These are phyloP conservation scores for Semotilus atromaculatus DNA, from an alignment of 2,797 vertebrate species.

Conservation along the genomic window DNA sequence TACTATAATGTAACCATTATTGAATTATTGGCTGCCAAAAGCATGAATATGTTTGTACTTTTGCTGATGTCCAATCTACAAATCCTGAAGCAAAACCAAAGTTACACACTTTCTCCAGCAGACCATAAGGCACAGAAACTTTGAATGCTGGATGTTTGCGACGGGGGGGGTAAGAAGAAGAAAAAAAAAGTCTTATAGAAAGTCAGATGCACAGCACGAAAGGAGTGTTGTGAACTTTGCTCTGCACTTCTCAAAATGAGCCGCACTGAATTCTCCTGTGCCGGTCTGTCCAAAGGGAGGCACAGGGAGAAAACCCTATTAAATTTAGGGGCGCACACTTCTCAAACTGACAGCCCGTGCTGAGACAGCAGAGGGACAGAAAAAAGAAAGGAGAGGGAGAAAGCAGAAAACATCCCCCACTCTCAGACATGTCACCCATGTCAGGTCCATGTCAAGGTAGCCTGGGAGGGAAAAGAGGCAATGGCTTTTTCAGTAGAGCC, in stretches of 20 bases:
- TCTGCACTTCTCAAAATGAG: slow-evolving; percentile 74
- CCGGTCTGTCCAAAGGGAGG: slow-evolving; percentile 76
- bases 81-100: not conserved
- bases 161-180: not conserved
- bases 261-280: slow-evolving; percentile 76
- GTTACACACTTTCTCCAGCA: not conserved
- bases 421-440: slow-evolving; percentile 57
- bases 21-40: not conserved
- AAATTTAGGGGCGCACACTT: slow-evolving; percentile 78
- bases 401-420: slow-evolving; percentile 53
- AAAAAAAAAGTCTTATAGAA: not conserved
- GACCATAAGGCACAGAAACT: not conserved
- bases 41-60: not conserved
- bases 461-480: slow-evolving; percentile 51
- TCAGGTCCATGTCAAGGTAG: slow-evolving; percentile 60
- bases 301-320: slow-evolving; percentile 80
- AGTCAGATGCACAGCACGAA: slow-evolving; percentile 39
- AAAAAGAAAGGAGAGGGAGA: slow-evolving; percentile 48
- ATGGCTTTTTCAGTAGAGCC: slow-evolving; percentile 51
- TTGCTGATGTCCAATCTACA: not conserved
- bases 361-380: slow-evolving; percentile 75
- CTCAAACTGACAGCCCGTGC: slow-evolving; percentile 82
- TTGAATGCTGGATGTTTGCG: slow-evolving; percentile 22
- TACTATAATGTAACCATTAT: not conserved
- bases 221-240: slow-evolving; percentile 50